Evolutionary conservation across 2,888 invertebrate species (phyloP), one percentile per base, ranked within the genome.

Genomic region (Lasiommata megera): DNA sequence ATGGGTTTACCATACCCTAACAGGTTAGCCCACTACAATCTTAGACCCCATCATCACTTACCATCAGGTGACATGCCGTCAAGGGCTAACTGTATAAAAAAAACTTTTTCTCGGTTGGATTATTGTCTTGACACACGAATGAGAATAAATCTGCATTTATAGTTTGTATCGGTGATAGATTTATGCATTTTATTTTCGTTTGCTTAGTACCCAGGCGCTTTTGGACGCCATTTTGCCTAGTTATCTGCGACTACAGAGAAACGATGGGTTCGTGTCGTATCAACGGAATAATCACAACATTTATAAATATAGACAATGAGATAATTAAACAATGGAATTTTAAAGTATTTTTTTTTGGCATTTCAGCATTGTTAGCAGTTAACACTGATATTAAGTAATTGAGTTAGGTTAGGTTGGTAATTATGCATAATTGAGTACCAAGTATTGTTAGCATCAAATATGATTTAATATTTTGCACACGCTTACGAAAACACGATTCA

Each of bases 281-380:
- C 41, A 23, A n/a, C 11, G 41, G 18, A 11, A 12, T 6, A 12
- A 41, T 41, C 18, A 18, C 41, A 23, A 41, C 11, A 41, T 18
- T 23, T 41, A 41, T 41, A 41, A 23, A 23, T 41, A 18, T 1
- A 41, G 11, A 41, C 41, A 41, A 41, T 41, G 41, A 41, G 23
- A 18, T 41, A 41, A 41, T 41, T 41, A 18, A 23, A 41, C 41
- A 41, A 41, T n/a, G 6, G 41, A 41, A 41, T 46, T 14, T 14
- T 14, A 29, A 23, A 18, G 41, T 41, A 11, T 14, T 14, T 46
- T 31, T 44, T 46, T 46, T 14, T 41, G 38, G 38, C 16, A 41
- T 41, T 41, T 41, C 17, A 18, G 23, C 41, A 23, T 23, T 41
- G 41, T 18, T 41, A n/a, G 18, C 18, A 11, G 11, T 41, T 41